Evolutionary conservation across 2,113 vertebrate species (phyloP), one percentile per base, ranked within the genome.

Genomic region (Etheostoma spectabile): DNA sequence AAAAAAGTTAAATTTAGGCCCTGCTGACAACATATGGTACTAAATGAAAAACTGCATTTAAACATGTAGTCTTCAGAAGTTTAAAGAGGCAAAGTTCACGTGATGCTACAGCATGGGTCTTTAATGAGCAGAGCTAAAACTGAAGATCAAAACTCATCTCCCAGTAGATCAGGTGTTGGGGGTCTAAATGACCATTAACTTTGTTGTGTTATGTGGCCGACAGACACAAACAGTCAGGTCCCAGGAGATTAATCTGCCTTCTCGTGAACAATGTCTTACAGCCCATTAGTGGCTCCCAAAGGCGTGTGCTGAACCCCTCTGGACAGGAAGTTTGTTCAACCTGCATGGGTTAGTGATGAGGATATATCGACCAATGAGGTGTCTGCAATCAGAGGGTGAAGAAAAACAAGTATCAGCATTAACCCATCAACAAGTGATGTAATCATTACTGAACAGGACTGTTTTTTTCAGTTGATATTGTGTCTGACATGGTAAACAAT

Each of bases 351-450:
- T 14, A 48, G 19, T 73, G 33, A 48, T 59, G 51, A n/a, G 3
- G 18, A 12, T 48, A 48, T 19, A 46, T 27, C 0, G 19, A 6
- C 62, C 63, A 78, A 64, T 19, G 13, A 82, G 83, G 79, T 68
- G 55, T 33, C 6, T 66, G 67, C 74, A 84, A 84, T 84, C 70
- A 89, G 22, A 89, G 77, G 80, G 87, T 86, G 1, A 65, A 80
- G 35, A 66, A 73, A 72, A 85, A 77, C 79, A 87, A 60, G 2
- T 8, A 13, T 16, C 33, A n/a, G 53, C 5, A 49, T 2, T 33
- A 48, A 61, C 45, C 61, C 4, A 51, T 13, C 35, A 57, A 55
- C 73, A 61, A 38, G 13, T 81, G 62, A 85, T 59, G 74, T 3
- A 77, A 77, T 13, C 5, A 1, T 24, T 5, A 21, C 16, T 42